Evolutionary conservation across 2,797 vertebrate species (phyloP).

Genomic region (Premnoplex brunnescens): DNA sequence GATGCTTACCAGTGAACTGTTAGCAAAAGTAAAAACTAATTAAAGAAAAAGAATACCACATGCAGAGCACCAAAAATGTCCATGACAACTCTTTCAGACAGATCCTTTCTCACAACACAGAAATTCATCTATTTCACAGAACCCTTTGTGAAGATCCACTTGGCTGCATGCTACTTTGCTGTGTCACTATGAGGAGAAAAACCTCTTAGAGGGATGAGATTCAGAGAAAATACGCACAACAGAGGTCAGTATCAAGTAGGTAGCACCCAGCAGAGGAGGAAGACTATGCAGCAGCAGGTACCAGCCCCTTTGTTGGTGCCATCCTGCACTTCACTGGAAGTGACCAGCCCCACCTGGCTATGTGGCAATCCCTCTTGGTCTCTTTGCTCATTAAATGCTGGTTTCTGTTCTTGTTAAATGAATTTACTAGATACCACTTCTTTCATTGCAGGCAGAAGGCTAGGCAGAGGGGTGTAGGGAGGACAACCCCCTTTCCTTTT

Average conservation of each 20-base stretch:
- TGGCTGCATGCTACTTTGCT: not conserved
- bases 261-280: not conserved
- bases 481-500: rapidly evolving
- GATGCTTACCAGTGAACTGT: not conserved
- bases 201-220: not conserved
- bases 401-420: not conserved
- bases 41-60: not conserved
- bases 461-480: not conserved
- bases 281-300: not conserved
- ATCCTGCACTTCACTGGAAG: not conserved
- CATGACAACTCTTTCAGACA: not conserved
- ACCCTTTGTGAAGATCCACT: not conserved
- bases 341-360: not conserved
- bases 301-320: not conserved
- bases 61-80: not conserved
- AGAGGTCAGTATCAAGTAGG: not conserved
- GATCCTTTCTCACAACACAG: not conserved
- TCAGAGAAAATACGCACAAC: not conserved
- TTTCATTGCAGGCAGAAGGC: rapidly evolving
- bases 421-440: not conserved
- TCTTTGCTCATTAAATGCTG: not conserved
- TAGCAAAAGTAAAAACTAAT: not conserved
- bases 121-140: not conserved
- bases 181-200: not conserved
- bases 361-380: not conserved